phyloP scores from a whole-genome alignment of 2,888 invertebrate species.

The Stictocephala bisonia region DNA sequence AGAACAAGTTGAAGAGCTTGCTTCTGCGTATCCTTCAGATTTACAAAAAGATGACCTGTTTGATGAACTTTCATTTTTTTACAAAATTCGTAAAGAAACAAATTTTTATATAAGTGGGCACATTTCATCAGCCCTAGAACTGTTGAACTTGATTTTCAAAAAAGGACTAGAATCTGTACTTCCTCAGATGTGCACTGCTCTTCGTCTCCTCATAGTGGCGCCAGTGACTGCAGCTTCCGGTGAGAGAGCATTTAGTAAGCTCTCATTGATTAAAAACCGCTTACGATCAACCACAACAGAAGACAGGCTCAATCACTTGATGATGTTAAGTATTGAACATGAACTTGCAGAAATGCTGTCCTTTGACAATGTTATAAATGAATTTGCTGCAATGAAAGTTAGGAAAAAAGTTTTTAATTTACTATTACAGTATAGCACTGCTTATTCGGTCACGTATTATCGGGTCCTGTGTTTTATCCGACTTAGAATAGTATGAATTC shows the following conservation, averaged over 20 bases:
- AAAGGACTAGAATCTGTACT: conserved; percentile 9
- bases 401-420: no score
- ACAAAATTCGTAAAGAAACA: conserved; percentile 1
- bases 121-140: not conserved
- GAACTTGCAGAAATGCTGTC: not conserved
- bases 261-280: not conserved
- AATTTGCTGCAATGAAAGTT: conserved; percentile 1
- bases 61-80: not conserved
- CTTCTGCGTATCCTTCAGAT: conserved; percentile 18
- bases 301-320: conserved; percentile 21
- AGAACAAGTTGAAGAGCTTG: not conserved
- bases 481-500: no score
- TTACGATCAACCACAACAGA: not conserved
- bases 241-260: conserved; percentile 14
- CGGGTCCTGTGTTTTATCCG: no score
- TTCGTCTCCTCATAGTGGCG: not conserved
- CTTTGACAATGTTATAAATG: conserved; percentile 8
- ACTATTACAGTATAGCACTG: no score
- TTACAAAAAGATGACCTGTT: not conserved
- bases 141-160: not conserved
- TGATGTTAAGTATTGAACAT: not conserved
- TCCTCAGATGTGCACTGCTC: not conserved
- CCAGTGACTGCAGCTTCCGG: conserved; percentile 1
- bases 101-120: not conserved
- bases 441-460: no score